phyloP scores from a whole-genome alignment of 2,797 vertebrate species.

The Sebastolobus alascanus region DNA sequence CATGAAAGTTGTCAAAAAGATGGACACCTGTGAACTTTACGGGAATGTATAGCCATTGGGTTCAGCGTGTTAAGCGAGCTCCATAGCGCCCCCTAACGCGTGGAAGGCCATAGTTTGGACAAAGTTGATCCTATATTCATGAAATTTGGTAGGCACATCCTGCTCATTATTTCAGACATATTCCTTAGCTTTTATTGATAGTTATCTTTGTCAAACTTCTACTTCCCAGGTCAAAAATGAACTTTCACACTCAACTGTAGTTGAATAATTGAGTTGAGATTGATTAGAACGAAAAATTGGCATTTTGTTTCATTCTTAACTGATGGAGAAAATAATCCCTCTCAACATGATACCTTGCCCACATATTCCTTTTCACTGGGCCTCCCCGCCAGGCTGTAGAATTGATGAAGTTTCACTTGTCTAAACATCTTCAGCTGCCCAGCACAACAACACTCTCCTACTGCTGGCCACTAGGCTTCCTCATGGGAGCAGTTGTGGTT shows the following conservation, averaged over 20 bases:
- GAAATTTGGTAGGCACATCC: too few species aligned
- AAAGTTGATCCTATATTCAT: too few species aligned
- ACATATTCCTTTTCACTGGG: background rate
- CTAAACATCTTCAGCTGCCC: background rate
- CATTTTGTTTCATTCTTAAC: background rate
- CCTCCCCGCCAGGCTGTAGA: background rate
- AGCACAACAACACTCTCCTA: background rate
- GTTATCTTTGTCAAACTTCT: too few species aligned
- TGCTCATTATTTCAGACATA: too few species aligned
- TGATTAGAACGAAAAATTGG: background rate
- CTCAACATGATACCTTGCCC: background rate
- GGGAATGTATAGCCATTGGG: too few species aligned
- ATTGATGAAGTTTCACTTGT: background rate
- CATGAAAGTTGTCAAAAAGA: too few species aligned
- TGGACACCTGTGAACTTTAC: too few species aligned
- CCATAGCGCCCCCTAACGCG: too few species aligned
- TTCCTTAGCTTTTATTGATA: too few species aligned
- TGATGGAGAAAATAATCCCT: background rate
- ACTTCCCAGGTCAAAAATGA: background rate
- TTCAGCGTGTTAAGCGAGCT: too few species aligned
- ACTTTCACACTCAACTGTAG: background rate
- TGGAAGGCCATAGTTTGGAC: too few species aligned
- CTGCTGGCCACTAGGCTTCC: background rate
- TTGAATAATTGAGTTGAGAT: background rate
- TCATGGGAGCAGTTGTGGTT: slow-evolving; percentile 11